Conservation (phyloP, 2,888 invertebrate genomes). For the Drosophila atroscutellata region DNA sequence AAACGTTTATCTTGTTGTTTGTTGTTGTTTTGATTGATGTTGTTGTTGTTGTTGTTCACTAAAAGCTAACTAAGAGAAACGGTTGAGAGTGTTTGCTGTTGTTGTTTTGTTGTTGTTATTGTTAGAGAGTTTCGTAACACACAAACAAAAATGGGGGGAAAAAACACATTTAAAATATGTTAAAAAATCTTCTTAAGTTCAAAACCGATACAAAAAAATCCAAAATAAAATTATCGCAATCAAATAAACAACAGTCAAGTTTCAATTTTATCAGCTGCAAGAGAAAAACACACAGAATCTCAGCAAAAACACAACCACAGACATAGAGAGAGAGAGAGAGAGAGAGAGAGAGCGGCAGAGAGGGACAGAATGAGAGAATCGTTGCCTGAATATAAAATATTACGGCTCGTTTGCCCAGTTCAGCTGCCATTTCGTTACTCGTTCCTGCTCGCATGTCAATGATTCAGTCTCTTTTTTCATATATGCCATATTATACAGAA, state of each 20-base stretch:
- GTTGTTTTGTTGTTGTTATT: constrained; percentile 15
- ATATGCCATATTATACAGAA: constrained; percentile 30
- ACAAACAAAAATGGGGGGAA: constrained; percentile 24
- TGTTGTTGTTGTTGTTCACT: constrained; percentile 41
- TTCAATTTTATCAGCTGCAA: constrained; percentile 8
- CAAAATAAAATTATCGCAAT: constrained; percentile 11
- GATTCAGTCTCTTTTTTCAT: constrained; percentile 59
- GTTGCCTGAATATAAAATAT: constrained; percentile 31
- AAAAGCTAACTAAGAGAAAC: constrained; percentile 58
- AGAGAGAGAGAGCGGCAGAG: not conserved
- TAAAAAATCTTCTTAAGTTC: constrained; percentile 10
- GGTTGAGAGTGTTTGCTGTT: constrained; percentile 27
- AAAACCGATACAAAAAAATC: constrained; percentile 12
- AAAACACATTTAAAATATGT: constrained; percentile 15
- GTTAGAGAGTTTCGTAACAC: constrained; percentile 40
- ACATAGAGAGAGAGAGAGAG: not conserved
- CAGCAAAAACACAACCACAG: not conserved
- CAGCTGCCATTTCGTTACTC: constrained; percentile 48
- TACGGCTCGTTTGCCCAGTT: constrained; percentile 35
- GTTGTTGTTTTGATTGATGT: constrained; percentile 34
- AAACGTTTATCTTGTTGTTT: constrained; percentile 45
- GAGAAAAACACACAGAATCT: constrained; percentile 1
- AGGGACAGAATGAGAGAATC: constrained; percentile 1
- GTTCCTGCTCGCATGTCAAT: constrained; percentile 63
- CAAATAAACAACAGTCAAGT: constrained; percentile 21